Conservation (phyloP, 2,888 invertebrate genomes). For the Asteroscopus sphinx region DNA sequence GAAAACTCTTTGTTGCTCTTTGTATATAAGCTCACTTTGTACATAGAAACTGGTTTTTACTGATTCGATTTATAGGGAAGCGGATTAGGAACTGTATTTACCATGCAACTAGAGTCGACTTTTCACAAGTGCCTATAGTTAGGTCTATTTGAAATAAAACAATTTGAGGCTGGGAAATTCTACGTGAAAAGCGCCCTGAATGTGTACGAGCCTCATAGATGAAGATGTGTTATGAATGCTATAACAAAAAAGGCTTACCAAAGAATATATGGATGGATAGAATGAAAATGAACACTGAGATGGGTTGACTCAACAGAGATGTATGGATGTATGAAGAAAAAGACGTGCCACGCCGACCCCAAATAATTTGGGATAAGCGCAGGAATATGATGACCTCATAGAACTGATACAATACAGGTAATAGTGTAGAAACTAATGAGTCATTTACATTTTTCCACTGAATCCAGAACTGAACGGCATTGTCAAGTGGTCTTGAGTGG, state of each 20-base stretch:
- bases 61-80: background rate
- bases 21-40: background rate
- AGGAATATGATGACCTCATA: too few species aligned
- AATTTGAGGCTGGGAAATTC: background rate
- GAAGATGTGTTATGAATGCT: too few species aligned
- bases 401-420: slow-evolving; percentile 4
- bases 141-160: too few species aligned
- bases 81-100: background rate
- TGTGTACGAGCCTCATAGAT: background rate
- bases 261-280: too few species aligned
- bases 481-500: slow-evolving; percentile 66
- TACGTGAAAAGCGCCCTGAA: background rate
- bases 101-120: too few species aligned
- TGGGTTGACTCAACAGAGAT: too few species aligned
- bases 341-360: too few species aligned
- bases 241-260: too few species aligned
- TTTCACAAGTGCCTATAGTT: too few species aligned
- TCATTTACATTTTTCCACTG: slow-evolving; percentile 41
- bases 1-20: background rate
- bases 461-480: slow-evolving; percentile 51
- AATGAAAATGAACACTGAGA: too few species aligned
- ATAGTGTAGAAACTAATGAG: slow-evolving; percentile 26
- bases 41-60: background rate
- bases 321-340: too few species aligned
- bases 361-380: too few species aligned